Percentiles rank a stretch among this genome's conserved stretches.
phyloP scores from a whole-genome alignment of 2,888 invertebrate species.

The Lutraria lutraria region DNA sequence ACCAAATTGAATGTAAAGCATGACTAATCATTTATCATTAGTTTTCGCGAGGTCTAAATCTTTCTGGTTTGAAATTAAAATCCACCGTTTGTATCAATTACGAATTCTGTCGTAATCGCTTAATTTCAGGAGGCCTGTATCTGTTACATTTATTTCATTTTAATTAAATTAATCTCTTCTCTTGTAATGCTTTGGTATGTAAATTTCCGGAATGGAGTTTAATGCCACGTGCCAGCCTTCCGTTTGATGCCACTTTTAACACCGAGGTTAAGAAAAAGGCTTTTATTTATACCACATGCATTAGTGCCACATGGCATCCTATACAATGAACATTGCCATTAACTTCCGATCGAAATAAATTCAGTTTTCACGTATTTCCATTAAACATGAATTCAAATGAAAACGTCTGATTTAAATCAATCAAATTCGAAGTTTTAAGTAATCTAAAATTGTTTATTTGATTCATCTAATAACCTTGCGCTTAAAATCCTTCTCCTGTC shows the following conservation, averaged over 20 bases:
- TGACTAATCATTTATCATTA: background rate
- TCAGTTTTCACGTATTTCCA: background rate
- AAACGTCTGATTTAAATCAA: background rate
- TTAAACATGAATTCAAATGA: background rate
- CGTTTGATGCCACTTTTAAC: background rate
- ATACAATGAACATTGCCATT: background rate
- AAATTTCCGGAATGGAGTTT: background rate
- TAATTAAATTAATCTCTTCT: constrained; percentile 14
- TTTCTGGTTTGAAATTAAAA: background rate
- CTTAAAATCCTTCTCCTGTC: no score
- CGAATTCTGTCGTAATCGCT: background rate
- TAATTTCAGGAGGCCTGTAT: background rate
- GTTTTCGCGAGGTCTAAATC: background rate
- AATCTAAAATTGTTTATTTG: background rate
- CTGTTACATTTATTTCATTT: constrained; percentile 7
- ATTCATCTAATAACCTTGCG: no score
- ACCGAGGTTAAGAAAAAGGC: background rate
- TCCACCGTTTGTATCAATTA: background rate
- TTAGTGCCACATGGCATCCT: background rate
- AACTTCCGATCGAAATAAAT: background rate
- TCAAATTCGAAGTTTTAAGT: background rate
- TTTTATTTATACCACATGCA: background rate
- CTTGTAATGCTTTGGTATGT: background rate
- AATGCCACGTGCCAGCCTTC: background rate
- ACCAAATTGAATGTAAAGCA: background rate